phyloP scores from a whole-genome alignment of 2,113 vertebrate genomes.

The Ctenomys sociabilis region DNA sequence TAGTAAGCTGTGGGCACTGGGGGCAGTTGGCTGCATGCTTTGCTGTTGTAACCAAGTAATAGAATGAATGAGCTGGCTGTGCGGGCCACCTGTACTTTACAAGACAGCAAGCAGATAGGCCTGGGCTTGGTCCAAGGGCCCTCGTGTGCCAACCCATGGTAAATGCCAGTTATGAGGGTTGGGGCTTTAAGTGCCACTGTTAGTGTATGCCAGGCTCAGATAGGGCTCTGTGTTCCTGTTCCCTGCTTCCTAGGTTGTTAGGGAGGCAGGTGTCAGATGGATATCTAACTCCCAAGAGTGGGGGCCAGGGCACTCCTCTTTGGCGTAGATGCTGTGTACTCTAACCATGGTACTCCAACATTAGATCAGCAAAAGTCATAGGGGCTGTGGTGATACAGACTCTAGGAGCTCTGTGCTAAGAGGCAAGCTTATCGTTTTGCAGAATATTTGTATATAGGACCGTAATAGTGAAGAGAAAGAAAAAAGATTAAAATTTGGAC shows the following conservation, averaged over 20 bases:
- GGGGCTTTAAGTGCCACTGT: neutral
- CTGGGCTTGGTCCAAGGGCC: neutral
- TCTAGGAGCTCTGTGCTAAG: neutral
- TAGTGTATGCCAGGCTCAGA: neutral
- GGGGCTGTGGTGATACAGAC: neutral
- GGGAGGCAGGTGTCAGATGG: neutral
- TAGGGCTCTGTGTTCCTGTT: neutral
- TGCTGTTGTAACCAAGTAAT: neutral
- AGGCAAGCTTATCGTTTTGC: neutral
- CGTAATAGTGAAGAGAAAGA: neutral
- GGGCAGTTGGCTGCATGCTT: neutral
- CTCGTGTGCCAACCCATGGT: neutral
- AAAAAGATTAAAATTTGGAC: neutral
- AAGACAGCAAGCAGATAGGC: neutral
- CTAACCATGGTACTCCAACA: neutral
- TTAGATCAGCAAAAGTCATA: rapidly evolving
- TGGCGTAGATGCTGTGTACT: neutral
- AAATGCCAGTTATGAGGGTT: neutral
- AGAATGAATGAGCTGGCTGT: neutral
- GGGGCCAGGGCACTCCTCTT: too few species aligned
- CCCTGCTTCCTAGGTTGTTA: neutral
- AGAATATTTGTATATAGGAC: neutral
- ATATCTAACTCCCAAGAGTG: too few species aligned
- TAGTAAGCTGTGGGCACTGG: neutral
- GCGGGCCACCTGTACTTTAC: rapidly evolving